These are phyloP conservation scores for Montipora cactus DNA, from an alignment of 64 coral and sea anemone species.

Conservation along the genomic window DNA sequence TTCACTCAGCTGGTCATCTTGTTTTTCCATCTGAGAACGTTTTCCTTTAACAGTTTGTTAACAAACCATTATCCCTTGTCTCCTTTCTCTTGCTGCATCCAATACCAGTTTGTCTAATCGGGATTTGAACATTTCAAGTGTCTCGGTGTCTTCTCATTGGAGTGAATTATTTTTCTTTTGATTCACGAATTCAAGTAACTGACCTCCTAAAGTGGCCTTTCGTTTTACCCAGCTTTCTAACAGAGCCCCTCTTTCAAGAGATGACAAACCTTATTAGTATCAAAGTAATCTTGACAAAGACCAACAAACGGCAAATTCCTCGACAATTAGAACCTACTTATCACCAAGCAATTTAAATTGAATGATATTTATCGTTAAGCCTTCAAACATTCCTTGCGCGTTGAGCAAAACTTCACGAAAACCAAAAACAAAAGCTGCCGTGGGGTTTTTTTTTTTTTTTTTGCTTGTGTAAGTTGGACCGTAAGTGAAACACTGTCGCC, in stretches of 20 bases:
- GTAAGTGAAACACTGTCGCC: not conserved
- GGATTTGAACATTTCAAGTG: no score
- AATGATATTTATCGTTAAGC: constrained; percentile 1
- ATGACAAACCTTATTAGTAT: not conserved
- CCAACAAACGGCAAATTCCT: not conserved
- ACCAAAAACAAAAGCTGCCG: not conserved
- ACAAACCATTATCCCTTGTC: no score
- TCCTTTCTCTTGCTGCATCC: no score
- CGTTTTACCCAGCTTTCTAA: not conserved
- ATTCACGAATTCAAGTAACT: not conserved
- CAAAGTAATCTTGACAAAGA: not conserved
- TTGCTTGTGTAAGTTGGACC: not conserved
- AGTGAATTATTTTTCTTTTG: not conserved
- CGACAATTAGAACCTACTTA: constrained; percentile 32
- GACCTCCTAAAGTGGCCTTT: not conserved
- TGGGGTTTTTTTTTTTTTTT: not conserved
- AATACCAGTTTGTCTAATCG: no score
- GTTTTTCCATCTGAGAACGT: no score
- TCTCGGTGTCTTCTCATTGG: no score
- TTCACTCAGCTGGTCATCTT: no score
- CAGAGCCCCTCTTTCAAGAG: not conserved
- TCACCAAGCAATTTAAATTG: not conserved
- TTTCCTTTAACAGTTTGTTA: no score
- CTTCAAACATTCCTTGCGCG: constrained; percentile 4
- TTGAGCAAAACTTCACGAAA: not conserved